Base-by-base conservation (phyloP, 2,113 vertebrate species). In the Centropristis striata region DNA sequence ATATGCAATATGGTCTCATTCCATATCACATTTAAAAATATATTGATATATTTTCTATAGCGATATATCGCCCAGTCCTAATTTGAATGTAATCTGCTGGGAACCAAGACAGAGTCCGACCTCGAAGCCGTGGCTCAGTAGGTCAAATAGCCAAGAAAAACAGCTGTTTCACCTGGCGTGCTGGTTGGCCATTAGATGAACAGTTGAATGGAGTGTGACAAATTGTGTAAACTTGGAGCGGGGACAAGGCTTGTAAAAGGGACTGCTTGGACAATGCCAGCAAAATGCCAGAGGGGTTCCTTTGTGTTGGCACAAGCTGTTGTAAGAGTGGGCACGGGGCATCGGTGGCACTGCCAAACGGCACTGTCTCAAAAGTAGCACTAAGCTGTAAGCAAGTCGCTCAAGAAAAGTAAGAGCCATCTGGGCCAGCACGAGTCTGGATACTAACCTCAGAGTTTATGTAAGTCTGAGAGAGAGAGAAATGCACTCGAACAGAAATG, bases 221-320 rank as follows among this genome's bases (percentile, higher is more conserved):
- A 80, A 67, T 70, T 71, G 23, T 32, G 69, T 65, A 71, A 89
- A 77, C 46, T 23, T 80, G 81, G 80, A 83, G 64, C 58, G 41
- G 39, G 50, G 70, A 80, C 77, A 75, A 51, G 55, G 65, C 60
- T 67, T 42, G 64, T 71, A 44, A 79, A 68, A 63, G 41, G 57
- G 66, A 66, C 54, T 55, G 23, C 59, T 83, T 61, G 67, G 66
- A 83, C 73, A 67, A 75, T 64, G 83, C 88, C 87, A 89, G 64
- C 55, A 60, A 90, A 83, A 83, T 85, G 80, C 86, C 85, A 90
- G 66, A 80, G 60, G 81, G 87, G 63, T 70, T 80, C 49, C 61
- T 73, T 58, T 86, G 84, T 81, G 68, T 87, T 88, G 86, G 86
- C 83, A 81, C 47, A 3, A 54, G 65, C 74, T 75, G 78, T 82